These are phyloP conservation scores for Idaea dimidiata DNA, from an alignment of 2,888 invertebrate genomes.

Conservation along the genomic window DNA sequence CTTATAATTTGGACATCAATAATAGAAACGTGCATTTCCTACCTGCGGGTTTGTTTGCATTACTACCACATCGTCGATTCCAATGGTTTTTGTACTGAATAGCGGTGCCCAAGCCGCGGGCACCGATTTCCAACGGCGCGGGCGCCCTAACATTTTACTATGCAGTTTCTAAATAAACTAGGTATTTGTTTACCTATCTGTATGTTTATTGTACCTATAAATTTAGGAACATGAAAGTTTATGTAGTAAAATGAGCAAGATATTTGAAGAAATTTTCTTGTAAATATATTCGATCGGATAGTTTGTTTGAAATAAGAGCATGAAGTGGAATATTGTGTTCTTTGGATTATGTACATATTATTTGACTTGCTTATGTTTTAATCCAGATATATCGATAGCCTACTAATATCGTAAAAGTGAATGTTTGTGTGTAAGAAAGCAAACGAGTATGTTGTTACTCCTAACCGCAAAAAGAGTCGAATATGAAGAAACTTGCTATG, in stretches of 20 bases:
- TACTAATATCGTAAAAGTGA: too few relatives aligned
- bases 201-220: not conserved
- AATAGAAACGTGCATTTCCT: constrained; percentile 40
- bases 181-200: not conserved
- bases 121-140: constrained; percentile 35
- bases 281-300: not conserved
- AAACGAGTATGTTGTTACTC: too few relatives aligned
- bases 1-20: constrained; percentile 27
- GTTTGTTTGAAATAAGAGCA: not conserved
- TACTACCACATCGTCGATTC: constrained; percentile 55
- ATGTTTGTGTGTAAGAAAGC: too few relatives aligned
- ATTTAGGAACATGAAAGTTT: constrained; percentile 1
- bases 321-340: not conserved
- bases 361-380: too few relatives aligned
- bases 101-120: constrained; percentile 45
- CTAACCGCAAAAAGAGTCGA: too few relatives aligned
- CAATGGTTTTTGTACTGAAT: constrained; percentile 57
- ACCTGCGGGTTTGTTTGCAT: constrained; percentile 64
- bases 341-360: too few relatives aligned
- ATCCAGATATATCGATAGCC: too few relatives aligned
- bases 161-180: constrained; percentile 11
- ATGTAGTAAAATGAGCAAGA: not conserved
- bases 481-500: too few relatives aligned
- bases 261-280: not conserved
- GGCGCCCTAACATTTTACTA: constrained; percentile 39